Evolutionary conservation across 2,888 invertebrate genomes (phyloP).

Genomic region (Drosophila stalkeri): DNA sequence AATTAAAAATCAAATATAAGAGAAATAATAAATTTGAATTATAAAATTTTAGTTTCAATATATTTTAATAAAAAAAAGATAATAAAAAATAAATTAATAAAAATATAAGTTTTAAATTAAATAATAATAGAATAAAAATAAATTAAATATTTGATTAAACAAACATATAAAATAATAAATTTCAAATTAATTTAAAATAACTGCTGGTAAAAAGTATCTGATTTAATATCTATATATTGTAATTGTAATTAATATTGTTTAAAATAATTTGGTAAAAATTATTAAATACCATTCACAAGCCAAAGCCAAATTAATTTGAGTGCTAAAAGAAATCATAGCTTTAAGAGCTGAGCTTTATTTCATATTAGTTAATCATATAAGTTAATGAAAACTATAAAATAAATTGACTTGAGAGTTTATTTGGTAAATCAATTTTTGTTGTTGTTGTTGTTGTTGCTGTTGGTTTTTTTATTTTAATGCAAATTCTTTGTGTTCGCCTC

Average conservation of each 20-base stretch:
- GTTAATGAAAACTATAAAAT: constrained; percentile 7
- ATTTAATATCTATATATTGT: too few species aligned
- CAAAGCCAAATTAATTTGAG: not conserved
- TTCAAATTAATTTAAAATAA: too few species aligned
- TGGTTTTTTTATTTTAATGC: not conserved
- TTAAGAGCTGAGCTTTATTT: not conserved
- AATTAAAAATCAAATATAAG: too few species aligned
- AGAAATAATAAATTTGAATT: too few species aligned
- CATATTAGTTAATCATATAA: constrained; percentile 1
- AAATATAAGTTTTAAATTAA: not conserved
- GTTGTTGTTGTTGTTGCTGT: not conserved
- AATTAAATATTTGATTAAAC: too few species aligned
- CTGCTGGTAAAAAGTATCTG: too few species aligned
- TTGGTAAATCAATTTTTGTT: constrained; percentile 12
- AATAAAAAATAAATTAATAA: not conserved
- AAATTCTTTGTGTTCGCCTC: constrained; percentile 18
- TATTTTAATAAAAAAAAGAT: not conserved
- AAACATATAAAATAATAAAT: too few species aligned
- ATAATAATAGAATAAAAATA: too few species aligned
- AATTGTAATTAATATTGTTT: too few species aligned
- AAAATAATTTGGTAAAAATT: too few species aligned
- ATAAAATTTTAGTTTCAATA: not conserved
- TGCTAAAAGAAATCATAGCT: not conserved
- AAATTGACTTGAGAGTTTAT: not conserved
- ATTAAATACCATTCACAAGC: too few species aligned